Evolutionary conservation across 2,797 vertebrate genomes (phyloP).

Genomic region (Micrastur ruficollis): DNA sequence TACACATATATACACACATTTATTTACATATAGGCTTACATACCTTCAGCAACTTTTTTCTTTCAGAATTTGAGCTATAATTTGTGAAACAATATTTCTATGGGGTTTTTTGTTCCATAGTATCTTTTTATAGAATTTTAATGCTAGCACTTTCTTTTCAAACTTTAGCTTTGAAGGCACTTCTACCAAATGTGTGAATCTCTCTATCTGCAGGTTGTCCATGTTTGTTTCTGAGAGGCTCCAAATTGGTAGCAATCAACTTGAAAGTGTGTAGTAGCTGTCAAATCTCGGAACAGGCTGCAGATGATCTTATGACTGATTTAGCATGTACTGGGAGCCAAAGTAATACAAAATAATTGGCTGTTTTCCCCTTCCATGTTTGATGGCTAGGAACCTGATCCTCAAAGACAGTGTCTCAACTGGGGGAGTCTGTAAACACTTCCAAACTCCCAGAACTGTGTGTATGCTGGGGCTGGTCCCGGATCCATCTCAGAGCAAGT

Average conservation of each 20-base stretch:
- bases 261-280: slow-evolving; percentile 39
- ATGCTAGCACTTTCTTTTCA: slow-evolving; percentile 2
- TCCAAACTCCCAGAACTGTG: not conserved
- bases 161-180: slow-evolving; percentile 28
- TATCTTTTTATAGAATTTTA: slow-evolving; percentile 38
- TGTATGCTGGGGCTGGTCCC: not conserved
- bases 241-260: slow-evolving; percentile 46
- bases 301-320: slow-evolving; percentile 29
- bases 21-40: slow-evolving; percentile 32
- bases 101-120: not conserved
- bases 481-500: not conserved
- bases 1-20: not conserved
- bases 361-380: not conserved
- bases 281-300: slow-evolving; percentile 37
- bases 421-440: not conserved
- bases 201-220: slow-evolving; percentile 51
- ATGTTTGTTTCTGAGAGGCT: slow-evolving; percentile 39
- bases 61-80: slow-evolving; percentile 19
- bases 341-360: slow-evolving; percentile 45
- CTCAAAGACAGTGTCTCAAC: not conserved
- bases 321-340: not conserved
- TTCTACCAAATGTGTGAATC: slow-evolving; percentile 48
- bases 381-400: slow-evolving; percentile 1
- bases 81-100: slow-evolving; percentile 11
- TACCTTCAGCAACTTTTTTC: slow-evolving; percentile 14